Percentiles rank a stretch among this genome's conserved stretches.
phyloP scores from a whole-genome alignment of 2,797 vertebrate genomes.

The Echeneis naucrates region DNA sequence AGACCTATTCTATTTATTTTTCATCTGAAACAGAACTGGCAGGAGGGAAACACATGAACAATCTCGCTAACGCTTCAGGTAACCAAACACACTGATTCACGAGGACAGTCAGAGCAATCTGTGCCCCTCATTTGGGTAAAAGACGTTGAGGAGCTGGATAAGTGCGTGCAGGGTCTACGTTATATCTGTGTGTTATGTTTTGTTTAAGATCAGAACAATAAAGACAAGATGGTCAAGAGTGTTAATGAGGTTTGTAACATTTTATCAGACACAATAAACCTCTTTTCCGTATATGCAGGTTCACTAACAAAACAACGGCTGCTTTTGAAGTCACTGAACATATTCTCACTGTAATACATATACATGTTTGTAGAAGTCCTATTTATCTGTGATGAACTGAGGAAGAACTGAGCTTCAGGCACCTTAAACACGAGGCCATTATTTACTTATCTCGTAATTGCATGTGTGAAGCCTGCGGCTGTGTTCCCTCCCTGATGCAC shows the following conservation, averaged over 20 bases:
- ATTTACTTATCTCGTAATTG: conserved; percentile 75
- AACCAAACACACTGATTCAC: too few species aligned
- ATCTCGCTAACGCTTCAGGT: conserved; percentile 16
- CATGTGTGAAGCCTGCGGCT: conserved; percentile 49
- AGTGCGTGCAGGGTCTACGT: conserved; percentile 16
- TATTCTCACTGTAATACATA: neutral
- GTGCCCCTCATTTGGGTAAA: too few species aligned
- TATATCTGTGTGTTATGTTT: too few species aligned
- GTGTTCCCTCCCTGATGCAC: conserved; percentile 38
- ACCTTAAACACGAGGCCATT: conserved; percentile 44
- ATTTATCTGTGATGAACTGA: conserved; percentile 60
- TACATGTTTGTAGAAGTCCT: conserved; percentile 16
- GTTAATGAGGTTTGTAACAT: conserved; percentile 4
- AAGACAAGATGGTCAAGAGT: conserved; percentile 12
- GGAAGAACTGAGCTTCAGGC: conserved; percentile 44
- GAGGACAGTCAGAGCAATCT: too few species aligned
- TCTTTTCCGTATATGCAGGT: neutral
- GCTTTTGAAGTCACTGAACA: neutral
- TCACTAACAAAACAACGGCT: neutral
- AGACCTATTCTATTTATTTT: conserved; percentile 21
- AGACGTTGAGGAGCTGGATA: neutral
- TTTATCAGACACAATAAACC: neutral
- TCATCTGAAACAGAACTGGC: conserved; percentile 38
- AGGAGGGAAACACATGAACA: neutral
- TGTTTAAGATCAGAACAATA: too few species aligned